Base-by-base conservation (phyloP, 2,113 vertebrate species). In the Brienomyrus brachyistius region DNA sequence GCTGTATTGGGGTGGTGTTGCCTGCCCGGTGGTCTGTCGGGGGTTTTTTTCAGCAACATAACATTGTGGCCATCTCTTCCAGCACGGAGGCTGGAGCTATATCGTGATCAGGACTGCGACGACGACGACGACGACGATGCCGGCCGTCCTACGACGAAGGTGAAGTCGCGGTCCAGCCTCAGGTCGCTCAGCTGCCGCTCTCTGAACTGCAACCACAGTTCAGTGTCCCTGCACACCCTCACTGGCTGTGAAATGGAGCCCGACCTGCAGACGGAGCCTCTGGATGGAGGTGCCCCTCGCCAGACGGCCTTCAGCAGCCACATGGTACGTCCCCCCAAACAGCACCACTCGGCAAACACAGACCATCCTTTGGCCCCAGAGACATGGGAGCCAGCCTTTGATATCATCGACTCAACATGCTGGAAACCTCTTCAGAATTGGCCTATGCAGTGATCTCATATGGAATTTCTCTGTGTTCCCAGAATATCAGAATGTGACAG, bases 221-320 rank as follows among this genome's bases (percentile, higher is more conserved):
- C 92, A 0, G 94, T 92, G 52, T 93, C 95, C 52, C 94, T 94
- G 1, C 91, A 95, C 91, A 95, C 91, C 0, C 92, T 96, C 7
- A 88, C 94, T 10, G 94, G 62, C 45, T 93, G 91, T n/a, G 93
- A 93, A 54, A 90, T 92, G 4, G 93, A 91, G 0, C 92, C 92
- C 0, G 50, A 93, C 6, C 92, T 93, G 89, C 91, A 90, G 8
- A 92, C 93, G 88, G 93, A 93, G 90, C 87, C 77, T 0, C 87
- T 43, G 82, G 93, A 84, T 88, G 10, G 62, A 86, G 91, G 90
- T 45, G 87, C 23, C 48, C 92, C 93, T 70, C 91, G 90, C 89
- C 94, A 95, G 0, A 93, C 96, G 9, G 97, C 97, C 77, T 98
- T 98, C 94, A 97, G 97, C 93, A 98, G 97, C 92, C 95, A 95